Evolutionary conservation across 2,888 invertebrate genomes (phyloP).

Genomic region (Nymphalis c-album): DNA sequence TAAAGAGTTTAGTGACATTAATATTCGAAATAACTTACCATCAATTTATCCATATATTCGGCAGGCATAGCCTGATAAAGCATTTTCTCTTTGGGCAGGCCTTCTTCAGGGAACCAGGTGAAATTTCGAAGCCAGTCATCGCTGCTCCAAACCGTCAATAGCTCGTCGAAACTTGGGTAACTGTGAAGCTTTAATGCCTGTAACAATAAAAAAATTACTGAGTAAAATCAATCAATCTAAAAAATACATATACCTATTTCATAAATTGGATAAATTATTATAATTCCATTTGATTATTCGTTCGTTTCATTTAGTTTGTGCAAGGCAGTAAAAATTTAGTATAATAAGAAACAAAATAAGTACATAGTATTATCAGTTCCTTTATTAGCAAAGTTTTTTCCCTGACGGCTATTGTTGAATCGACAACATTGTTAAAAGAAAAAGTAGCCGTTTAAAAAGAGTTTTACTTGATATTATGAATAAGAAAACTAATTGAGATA

Average conservation of each 20-base stretch:
- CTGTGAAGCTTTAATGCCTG: slow-evolving; percentile 63
- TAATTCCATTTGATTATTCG: too few relatives aligned
- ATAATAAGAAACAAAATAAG: too few relatives aligned
- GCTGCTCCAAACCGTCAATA: slow-evolving; percentile 53
- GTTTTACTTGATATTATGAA: slow-evolving; percentile 5
- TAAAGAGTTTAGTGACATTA: slow-evolving; percentile 7
- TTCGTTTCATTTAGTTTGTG: too few relatives aligned
- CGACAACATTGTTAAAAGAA: slow-evolving; percentile 15
- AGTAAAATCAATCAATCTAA: background rate
- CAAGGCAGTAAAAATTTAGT: too few relatives aligned
- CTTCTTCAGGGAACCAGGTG: slow-evolving; percentile 57
- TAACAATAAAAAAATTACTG: slow-evolving; percentile 51
- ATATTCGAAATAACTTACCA: slow-evolving; percentile 53
- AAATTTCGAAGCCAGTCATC: slow-evolving; percentile 62
- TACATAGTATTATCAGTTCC: too few relatives aligned
- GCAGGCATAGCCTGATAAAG: slow-evolving; percentile 53
- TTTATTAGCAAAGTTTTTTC: too few relatives aligned
- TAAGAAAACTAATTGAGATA: slow-evolving; percentile 16
- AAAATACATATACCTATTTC: too few relatives aligned
- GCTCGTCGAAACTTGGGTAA: slow-evolving; percentile 52
- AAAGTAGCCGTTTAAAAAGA: background rate
- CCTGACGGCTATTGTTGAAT: background rate
- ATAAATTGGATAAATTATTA: too few relatives aligned
- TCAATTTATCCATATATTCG: slow-evolving; percentile 55
- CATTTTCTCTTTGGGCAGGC: slow-evolving; percentile 61